These are phyloP conservation scores for Semicossyphus pulcher DNA, from an alignment of 2,113 vertebrate genomes.

Conservation along the genomic window DNA sequence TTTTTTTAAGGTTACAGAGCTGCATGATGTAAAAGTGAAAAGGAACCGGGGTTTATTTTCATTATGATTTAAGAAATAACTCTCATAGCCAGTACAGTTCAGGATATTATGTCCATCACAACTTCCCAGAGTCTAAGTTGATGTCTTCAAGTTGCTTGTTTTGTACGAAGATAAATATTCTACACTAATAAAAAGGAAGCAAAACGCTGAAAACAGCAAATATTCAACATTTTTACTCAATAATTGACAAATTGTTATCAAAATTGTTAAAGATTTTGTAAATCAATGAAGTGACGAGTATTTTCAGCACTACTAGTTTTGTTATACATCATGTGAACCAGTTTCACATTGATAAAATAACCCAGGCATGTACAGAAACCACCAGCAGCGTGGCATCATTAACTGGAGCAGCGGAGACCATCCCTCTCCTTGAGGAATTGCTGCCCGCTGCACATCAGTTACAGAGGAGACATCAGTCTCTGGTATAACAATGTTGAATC, in stretches of 20 bases:
- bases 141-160: too few species aligned
- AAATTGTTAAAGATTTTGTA: background rate
- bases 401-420: conserved; percentile 58
- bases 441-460: conserved; percentile 64
- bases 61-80: too few species aligned
- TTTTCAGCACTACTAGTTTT: background rate
- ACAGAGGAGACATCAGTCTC: conserved; percentile 71
- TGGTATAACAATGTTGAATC: conserved; percentile 74
- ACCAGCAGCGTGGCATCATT: conserved; percentile 63
- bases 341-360: conserved; percentile 14
- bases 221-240: too few species aligned
- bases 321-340: background rate
- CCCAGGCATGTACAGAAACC: conserved; percentile 2
- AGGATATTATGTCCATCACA: too few species aligned
- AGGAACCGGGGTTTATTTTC: too few species aligned
- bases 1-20: too few species aligned
- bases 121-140: too few species aligned
- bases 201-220: too few species aligned
- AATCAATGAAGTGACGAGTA: background rate
- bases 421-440: conserved; percentile 76
- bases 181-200: too few species aligned
- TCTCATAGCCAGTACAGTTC: too few species aligned
- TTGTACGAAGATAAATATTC: too few species aligned
- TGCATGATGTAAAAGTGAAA: too few species aligned
- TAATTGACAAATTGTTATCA: background rate